Evolutionary conservation across 2,888 invertebrate species (phyloP).

Genomic region (Dromius quadrimaculatus): DNA sequence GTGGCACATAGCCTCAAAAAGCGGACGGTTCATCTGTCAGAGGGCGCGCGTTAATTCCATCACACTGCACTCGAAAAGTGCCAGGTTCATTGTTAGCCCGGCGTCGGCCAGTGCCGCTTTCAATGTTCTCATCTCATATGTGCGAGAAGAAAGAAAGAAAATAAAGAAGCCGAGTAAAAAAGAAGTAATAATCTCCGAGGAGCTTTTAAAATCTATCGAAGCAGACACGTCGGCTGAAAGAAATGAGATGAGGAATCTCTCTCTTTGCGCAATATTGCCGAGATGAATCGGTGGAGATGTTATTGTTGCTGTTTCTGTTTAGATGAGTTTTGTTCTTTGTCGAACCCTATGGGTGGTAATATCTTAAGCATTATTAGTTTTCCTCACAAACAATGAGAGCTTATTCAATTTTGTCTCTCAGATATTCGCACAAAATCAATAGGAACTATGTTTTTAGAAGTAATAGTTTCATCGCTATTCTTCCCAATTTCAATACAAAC

Average conservation of each 20-base stretch:
- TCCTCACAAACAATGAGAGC: slow-evolving; percentile 5
- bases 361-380: slow-evolving; percentile 22
- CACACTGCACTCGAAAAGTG: slow-evolving; percentile 48
- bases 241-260: slow-evolving; percentile 20
- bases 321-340: slow-evolving; percentile 26
- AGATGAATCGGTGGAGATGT: slow-evolving; percentile 31
- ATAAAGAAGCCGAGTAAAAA: slow-evolving; percentile 55
- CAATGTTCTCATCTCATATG: not conserved
- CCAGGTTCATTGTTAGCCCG: slow-evolving; percentile 42
- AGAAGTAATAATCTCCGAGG: slow-evolving; percentile 57
- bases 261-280: slow-evolving; percentile 36
- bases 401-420: not conserved
- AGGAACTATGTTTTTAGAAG: too few relatives aligned
- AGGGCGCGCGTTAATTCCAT: slow-evolving; percentile 43
- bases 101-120: slow-evolving; percentile 4
- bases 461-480: too few relatives aligned
- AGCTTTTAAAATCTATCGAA: slow-evolving; percentile 57
- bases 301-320: slow-evolving; percentile 32
- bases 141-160: slow-evolving; percentile 47
- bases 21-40: slow-evolving; percentile 13
- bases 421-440: not conserved
- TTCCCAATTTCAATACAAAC: too few relatives aligned
- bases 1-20: slow-evolving; percentile 22
- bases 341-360: slow-evolving; percentile 16
- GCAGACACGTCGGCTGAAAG: slow-evolving; percentile 58